phyloP scores from a whole-genome alignment of 2,113 vertebrate genomes.

The Furnarius figulus region DNA sequence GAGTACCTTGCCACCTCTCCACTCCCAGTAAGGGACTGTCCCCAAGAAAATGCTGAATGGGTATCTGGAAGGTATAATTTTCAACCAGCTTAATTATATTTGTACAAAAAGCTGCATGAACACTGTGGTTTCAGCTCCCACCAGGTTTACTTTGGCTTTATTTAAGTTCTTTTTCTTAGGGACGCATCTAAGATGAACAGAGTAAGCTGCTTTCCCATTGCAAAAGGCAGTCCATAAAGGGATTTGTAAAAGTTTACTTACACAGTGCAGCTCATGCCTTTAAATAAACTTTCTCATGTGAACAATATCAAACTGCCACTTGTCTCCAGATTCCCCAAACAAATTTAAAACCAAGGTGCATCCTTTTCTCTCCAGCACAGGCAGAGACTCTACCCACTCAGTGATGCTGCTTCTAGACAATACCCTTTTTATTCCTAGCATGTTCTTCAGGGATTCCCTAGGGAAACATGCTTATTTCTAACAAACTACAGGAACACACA shows the following conservation, averaged over 20 bases:
- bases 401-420: not conserved
- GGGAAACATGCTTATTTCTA: not conserved
- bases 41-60: not conserved
- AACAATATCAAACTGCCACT: not conserved
- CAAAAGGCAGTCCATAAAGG: slow-evolving; percentile 4
- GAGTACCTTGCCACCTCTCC: not conserved
- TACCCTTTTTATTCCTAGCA: not conserved
- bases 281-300: slow-evolving; percentile 17
- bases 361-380: not conserved
- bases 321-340: not conserved
- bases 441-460: not conserved
- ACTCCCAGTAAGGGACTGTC: not conserved
- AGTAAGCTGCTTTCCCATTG: slow-evolving; percentile 3
- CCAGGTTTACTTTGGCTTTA: not conserved
- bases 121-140: not conserved
- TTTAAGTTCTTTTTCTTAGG: not conserved
- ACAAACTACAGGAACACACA: not conserved
- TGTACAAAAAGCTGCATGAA: not conserved
- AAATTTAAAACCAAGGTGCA: not conserved
- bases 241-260: slow-evolving; percentile 29
- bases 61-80: not conserved
- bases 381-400: not conserved
- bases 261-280: not conserved
- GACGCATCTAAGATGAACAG: not conserved
- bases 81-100: not conserved